Evolutionary conservation across 1,140 invertebrate species (phyloP).

Genomic region (Brachionus sp.): DNA sequence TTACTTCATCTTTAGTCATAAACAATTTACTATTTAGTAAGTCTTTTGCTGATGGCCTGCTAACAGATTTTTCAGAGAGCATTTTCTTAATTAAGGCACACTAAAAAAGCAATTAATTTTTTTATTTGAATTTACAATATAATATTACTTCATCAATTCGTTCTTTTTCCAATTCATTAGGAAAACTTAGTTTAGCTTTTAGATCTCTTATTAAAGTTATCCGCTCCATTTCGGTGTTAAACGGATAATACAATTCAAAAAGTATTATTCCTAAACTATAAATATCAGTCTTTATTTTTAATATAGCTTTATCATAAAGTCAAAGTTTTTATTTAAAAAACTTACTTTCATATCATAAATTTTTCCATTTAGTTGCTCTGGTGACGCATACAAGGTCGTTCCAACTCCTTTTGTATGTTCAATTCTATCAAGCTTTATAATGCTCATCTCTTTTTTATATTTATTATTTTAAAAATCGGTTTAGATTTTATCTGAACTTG

Average conservation of each 20-base stretch:
- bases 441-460: background rate
- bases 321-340: slow-evolving; percentile 3
- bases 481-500: background rate
- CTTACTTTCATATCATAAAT: slow-evolving; percentile 33
- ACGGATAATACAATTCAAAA: slow-evolving; percentile 83
- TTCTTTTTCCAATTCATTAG: slow-evolving; percentile 12
- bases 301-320: background rate
- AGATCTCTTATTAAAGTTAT: slow-evolving; percentile 57
- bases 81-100: slow-evolving; percentile 55
- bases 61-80: slow-evolving; percentile 48
- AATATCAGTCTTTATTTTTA: slow-evolving; percentile 67
- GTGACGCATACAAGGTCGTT: slow-evolving; percentile 93
- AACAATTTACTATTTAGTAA: slow-evolving; percentile 52
- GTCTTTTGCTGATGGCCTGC: slow-evolving; percentile 51
- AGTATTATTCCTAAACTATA: slow-evolving; percentile 89
- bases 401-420: slow-evolving; percentile 60
- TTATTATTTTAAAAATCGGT: background rate
- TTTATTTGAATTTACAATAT: background rate
- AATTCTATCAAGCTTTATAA: background rate
- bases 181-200: background rate
- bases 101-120: background rate
- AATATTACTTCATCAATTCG: background rate
- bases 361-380: slow-evolving; percentile 71
- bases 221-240: slow-evolving; percentile 83
- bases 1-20: slow-evolving; percentile 52